Conservation (phyloP, 1,140 invertebrate genomes). For the Hylaeus anthracinus region DNA sequence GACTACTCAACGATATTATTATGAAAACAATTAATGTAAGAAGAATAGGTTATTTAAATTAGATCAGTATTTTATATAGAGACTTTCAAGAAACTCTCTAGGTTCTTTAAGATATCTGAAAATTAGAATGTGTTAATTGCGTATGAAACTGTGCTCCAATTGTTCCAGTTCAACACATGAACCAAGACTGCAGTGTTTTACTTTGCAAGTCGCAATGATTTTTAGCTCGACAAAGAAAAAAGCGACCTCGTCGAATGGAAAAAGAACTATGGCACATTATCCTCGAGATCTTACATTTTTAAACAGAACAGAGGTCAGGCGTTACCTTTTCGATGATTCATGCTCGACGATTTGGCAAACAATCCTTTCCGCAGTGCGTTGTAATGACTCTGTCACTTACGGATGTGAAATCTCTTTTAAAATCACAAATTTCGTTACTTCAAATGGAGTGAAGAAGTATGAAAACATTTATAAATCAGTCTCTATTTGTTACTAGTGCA, state of each 20-base stretch:
- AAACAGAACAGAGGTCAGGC: neutral
- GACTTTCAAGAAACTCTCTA: too few relatives aligned
- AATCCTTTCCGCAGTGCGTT: neutral
- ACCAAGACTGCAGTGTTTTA: neutral
- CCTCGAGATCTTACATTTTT: neutral
- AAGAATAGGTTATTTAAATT: too few relatives aligned
- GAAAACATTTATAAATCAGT: too few relatives aligned
- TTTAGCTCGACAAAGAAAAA: neutral
- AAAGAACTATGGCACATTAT: neutral
- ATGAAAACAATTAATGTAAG: too few relatives aligned
- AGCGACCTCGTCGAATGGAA: neutral
- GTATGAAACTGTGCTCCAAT: neutral
- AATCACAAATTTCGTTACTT: too few relatives aligned
- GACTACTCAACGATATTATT: too few relatives aligned
- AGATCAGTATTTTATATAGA: too few relatives aligned
- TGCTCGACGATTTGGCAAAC: neutral
- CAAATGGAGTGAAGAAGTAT: too few relatives aligned
- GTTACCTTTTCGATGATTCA: neutral
- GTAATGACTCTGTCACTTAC: neutral
- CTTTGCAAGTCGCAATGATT: neutral
- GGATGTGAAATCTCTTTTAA: too few relatives aligned
- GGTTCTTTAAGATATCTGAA: too few relatives aligned
- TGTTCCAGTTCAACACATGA: neutral
- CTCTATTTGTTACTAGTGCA: too few relatives aligned
- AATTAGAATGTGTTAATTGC: too few relatives aligned